These are phyloP conservation scores for Esperia sulphurella DNA, from an alignment of 2,888 invertebrate genomes.

Conservation along the genomic window DNA sequence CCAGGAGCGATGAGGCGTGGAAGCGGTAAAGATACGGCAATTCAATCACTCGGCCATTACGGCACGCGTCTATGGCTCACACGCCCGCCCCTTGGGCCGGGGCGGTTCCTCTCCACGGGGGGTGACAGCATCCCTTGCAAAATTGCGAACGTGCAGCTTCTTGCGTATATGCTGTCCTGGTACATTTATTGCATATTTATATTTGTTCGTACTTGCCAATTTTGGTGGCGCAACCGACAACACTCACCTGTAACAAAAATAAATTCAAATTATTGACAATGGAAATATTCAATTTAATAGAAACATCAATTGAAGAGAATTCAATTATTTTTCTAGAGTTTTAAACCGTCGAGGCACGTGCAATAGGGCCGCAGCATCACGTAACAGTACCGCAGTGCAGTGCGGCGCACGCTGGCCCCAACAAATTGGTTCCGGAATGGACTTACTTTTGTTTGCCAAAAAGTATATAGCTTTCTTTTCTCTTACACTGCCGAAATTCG, in stretches of 20 bases:
- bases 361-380: slow-evolving; percentile 43
- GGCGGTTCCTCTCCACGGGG: slow-evolving; percentile 19
- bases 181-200: slow-evolving; percentile 55
- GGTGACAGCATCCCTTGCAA: slow-evolving; percentile 35
- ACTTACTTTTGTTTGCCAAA: slow-evolving; percentile 12
- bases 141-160: slow-evolving; percentile 47
- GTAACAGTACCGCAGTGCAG: slow-evolving; percentile 66
- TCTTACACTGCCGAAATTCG: not conserved
- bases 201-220: slow-evolving; percentile 14
- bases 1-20: slow-evolving; percentile 46
- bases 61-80: slow-evolving; percentile 35
- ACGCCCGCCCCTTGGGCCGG: slow-evolving; percentile 7
- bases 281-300: not conserved
- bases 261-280: slow-evolving; percentile 8
- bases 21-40: slow-evolving; percentile 58
- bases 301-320: not conserved
- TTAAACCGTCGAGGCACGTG: not conserved
- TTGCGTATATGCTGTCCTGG: slow-evolving; percentile 42
- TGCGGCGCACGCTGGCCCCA: slow-evolving; percentile 17
- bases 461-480: slow-evolving; percentile 1
- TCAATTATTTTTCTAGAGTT: not conserved
- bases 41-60: slow-evolving; percentile 65
- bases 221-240: not conserved
- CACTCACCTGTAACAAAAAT: slow-evolving; percentile 46
- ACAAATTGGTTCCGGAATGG: slow-evolving; percentile 6